A percentile compares a stretch with the other conserved stretches of the same genome.
These are phyloP conservation scores for Minunthozetes semirufus DNA, from an alignment of 2,888 invertebrate genomes.

Conservation along the genomic window DNA sequence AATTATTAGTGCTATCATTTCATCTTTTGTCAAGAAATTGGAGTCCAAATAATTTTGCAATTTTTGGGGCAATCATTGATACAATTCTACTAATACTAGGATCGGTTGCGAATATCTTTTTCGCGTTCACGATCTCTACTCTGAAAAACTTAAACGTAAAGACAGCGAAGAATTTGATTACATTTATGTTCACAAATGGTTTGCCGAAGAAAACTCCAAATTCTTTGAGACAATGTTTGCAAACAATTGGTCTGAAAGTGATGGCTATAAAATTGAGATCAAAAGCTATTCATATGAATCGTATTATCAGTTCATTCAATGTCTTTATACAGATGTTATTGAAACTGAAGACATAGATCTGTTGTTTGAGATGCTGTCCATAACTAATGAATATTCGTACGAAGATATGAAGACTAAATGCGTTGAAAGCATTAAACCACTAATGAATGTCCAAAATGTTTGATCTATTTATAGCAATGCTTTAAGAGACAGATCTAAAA, in stretches of 20 bases:
- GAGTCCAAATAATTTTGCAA: too few relatives aligned
- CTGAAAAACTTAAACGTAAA: background rate
- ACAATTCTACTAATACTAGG: too few relatives aligned
- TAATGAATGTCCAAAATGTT: background rate
- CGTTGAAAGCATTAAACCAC: background rate
- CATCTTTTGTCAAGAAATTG: too few relatives aligned
- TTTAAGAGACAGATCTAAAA: background rate
- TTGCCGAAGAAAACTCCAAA: background rate
- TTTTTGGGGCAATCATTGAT: too few relatives aligned
- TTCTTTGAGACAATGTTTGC: background rate
- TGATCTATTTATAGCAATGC: background rate
- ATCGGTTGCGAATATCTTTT: too few relatives aligned
- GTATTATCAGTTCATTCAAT: conserved; percentile 1
- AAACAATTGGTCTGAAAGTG: background rate
- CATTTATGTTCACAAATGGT: conserved; percentile 8
- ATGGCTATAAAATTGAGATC: background rate
- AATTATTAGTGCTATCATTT: too few relatives aligned
- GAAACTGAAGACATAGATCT: background rate
- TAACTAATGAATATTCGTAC: background rate
- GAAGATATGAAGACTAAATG: background rate
- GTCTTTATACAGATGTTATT: background rate
- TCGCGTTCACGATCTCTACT: too few relatives aligned
- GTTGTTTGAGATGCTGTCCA: background rate
- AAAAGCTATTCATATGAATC: background rate
- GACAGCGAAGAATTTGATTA: background rate